Evolutionary conservation across 2,888 invertebrate genomes (phyloP), one percentile per base, ranked within the genome.

Genomic region (Cephus pulcher): DNA sequence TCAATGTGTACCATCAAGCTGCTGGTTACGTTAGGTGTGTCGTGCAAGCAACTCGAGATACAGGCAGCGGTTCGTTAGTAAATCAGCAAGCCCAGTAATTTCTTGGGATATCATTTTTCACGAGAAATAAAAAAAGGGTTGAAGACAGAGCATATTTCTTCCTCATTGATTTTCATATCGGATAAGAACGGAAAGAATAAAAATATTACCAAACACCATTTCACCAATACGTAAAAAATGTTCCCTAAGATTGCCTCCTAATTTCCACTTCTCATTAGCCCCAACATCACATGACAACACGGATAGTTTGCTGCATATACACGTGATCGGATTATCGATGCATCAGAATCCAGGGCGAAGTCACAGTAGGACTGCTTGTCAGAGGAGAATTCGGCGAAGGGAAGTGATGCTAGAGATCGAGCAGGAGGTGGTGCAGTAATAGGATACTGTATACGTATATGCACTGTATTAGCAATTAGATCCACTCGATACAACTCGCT

Each of bases 381-480:
- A 23, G 56, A 56, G 23, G 56, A 23, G 23, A 56, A 56, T 56
- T 56, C 23, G 56, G 23, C 9, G 56, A 23, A 56, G 12, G 40
- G 15, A 15, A 40, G 15, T 15, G 40, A 40, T 9, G 9, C 56
- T 56, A 9, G 9, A 23, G 56, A 23, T 56, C 23, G 6, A 56
- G 15, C 4, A 40, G 23, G 23, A 23, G 23, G 23, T 33, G 71
- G 12, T 11, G 71, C 30, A 15, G 9, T 71, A 71, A 9, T 12
- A 12, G 35, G 74, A 34, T 23, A 56, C 56, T 56, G 2, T 32
- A 32, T 32, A 34, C 12, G 12, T 33, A 35, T 34, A 34, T 35
- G 74, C 37, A 34, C 34, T 34, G 74, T 74, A 74, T 74, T 74
- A 74, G 35, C 74, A 74, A 74, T 74, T 30, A 74, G 35, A 74